These are phyloP conservation scores for Xenopus petersii DNA, from an alignment of 2,797 vertebrate genomes.

Conservation along the genomic window DNA sequence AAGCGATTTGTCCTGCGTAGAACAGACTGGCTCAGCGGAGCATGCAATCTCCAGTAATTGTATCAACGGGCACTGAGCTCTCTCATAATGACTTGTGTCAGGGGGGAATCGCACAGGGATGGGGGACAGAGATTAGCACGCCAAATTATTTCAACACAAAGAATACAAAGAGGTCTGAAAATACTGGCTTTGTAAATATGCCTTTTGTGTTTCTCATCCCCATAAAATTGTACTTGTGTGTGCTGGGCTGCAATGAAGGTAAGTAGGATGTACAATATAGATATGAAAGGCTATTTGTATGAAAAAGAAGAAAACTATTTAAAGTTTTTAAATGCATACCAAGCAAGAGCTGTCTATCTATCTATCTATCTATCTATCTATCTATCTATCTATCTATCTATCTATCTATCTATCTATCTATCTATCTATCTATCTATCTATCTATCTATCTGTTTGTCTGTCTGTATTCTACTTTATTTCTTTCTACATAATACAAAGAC, in stretches of 20 bases:
- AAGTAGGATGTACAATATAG: no score
- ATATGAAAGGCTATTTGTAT: no score
- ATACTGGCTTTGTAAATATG: not conserved
- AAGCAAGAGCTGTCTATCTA: not conserved
- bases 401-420: not conserved
- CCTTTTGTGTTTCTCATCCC: no score
- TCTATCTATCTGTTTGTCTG: no score
- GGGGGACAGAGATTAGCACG: not conserved
- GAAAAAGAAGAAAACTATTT: no score
- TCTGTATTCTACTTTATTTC: no score
- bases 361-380: not conserved
- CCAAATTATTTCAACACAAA: not conserved
- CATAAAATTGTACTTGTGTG: no score
- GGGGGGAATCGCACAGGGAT: conserved; percentile 33
- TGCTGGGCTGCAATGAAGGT: no score
- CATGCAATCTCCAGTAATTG: conserved; percentile 54
- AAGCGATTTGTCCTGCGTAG: conserved; percentile 32
- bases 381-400: not conserved
- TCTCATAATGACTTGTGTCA: conserved; percentile 31
- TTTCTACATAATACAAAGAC: no score
- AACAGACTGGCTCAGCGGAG: conserved; percentile 50
- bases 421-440: no score
- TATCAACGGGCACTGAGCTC: conserved; percentile 22
- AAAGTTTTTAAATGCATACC: not conserved
- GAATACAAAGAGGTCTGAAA: not conserved